Percentiles rank a stretch among this genome's conserved stretches.
Conservation (phyloP, 2,797 vertebrate genomes). For the Crenichthys baileyi region DNA sequence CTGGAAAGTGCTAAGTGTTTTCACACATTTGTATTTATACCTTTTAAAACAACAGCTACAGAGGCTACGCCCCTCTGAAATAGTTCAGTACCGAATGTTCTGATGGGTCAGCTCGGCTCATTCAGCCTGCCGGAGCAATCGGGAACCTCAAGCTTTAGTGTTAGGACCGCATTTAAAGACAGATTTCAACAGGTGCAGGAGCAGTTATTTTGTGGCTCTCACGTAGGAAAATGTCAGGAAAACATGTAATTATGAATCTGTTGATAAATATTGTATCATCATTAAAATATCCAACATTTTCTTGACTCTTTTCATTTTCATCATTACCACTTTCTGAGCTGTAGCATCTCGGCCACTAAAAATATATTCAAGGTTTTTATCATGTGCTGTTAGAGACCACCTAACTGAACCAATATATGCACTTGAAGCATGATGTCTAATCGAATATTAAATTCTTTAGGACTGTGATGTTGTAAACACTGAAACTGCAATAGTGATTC, state of each 20-base stretch:
- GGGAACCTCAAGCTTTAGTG: background rate
- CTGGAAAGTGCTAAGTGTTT: constrained; percentile 7
- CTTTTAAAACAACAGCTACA: background rate
- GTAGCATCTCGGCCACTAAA: background rate
- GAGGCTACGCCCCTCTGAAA: background rate
- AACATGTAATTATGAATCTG: background rate
- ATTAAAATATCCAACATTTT: background rate
- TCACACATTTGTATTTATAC: background rate
- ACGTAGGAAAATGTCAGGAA: background rate
- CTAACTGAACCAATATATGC: background rate
- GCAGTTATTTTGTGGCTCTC: background rate
- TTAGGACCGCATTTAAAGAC: background rate
- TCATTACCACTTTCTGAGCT: background rate
- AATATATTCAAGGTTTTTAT: background rate
- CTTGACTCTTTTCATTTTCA: background rate
- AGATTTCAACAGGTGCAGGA: background rate
- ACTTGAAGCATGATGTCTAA: background rate
- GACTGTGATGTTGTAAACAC: background rate
- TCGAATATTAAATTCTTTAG: background rate
- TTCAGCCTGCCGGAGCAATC: background rate
- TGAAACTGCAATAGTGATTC: background rate
- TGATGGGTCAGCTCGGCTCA: background rate
- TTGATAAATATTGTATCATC: background rate
- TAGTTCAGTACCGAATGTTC: background rate
- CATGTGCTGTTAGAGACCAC: background rate